Evolutionary conservation across 2,113 vertebrate species (phyloP).

Genomic region (Elachura formosa): DNA sequence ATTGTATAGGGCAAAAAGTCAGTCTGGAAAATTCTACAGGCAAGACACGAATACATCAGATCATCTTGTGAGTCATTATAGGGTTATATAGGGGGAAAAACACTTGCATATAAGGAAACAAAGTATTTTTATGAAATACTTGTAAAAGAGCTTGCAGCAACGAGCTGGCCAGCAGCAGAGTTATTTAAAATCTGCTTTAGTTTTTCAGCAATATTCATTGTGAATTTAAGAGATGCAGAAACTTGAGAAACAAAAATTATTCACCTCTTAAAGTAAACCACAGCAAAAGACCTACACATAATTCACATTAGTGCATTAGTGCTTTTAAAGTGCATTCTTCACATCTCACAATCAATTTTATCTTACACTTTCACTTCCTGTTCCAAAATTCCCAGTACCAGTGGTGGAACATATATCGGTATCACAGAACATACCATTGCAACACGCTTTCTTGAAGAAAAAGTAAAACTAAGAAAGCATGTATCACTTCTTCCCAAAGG

Average conservation of each 20-base stretch:
- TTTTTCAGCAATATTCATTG: neutral
- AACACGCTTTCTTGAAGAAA: neutral
- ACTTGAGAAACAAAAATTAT: neutral
- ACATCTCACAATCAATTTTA: neutral
- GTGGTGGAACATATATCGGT: fast-evolving
- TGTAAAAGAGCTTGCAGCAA: neutral
- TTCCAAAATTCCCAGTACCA: neutral
- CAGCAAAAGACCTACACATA: neutral
- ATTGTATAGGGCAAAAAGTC: neutral
- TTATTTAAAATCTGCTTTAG: neutral
- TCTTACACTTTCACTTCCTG: neutral
- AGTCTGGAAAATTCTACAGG: neutral
- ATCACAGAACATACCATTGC: neutral
- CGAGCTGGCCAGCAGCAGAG: neutral
- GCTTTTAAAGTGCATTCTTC: neutral
- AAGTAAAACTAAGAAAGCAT: neutral
- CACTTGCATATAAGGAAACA: neutral
- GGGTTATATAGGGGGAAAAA: neutral
- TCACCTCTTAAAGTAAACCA: neutral
- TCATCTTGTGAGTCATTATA: neutral
- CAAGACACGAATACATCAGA: neutral
- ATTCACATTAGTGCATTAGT: neutral
- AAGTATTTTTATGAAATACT: neutral
- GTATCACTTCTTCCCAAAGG: neutral
- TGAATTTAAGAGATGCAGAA: neutral